Evolutionary conservation across 2,888 invertebrate genomes (phyloP).

Genomic region (Octodonta nipae): DNA sequence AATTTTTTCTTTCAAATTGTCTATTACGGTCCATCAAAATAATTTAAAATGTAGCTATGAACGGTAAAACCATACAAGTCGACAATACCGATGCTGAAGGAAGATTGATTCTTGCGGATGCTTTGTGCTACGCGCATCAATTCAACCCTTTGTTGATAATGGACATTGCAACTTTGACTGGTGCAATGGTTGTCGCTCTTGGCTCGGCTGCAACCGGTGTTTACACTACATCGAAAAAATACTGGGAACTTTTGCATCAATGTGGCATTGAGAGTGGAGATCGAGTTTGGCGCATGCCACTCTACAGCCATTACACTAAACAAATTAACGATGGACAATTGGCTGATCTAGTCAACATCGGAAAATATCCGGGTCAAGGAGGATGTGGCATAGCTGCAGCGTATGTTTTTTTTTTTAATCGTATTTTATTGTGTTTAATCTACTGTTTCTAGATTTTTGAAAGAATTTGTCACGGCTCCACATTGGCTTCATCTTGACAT

Average conservation of each 20-base stretch:
- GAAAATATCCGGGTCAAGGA: constrained; percentile 42
- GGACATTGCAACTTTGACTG: constrained; percentile 56
- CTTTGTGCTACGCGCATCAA: constrained; percentile 49
- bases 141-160: constrained; percentile 46
- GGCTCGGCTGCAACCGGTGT: constrained; percentile 46
- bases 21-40: no score
- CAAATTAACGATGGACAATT: constrained; percentile 37
- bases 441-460: no score
- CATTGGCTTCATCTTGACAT: constrained; percentile 64
- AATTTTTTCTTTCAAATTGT: no score
- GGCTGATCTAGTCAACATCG: constrained; percentile 56
- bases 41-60: no score
- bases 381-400: constrained; percentile 63
- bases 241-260: constrained; percentile 41
- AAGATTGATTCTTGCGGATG: constrained; percentile 56
- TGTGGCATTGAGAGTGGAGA: constrained; percentile 51
- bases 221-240: constrained; percentile 43
- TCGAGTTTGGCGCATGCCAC: constrained; percentile 57
- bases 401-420: no score
- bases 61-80: constrained; percentile 57
- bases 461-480: constrained; percentile 51
- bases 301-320: constrained; percentile 49
- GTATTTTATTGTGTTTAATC: no score
- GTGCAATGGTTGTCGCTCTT: constrained; percentile 37
- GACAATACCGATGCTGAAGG: constrained; percentile 67